Evolutionary conservation across 1,140 invertebrate genomes (phyloP).

Genomic region (Lepidurus apus): DNA sequence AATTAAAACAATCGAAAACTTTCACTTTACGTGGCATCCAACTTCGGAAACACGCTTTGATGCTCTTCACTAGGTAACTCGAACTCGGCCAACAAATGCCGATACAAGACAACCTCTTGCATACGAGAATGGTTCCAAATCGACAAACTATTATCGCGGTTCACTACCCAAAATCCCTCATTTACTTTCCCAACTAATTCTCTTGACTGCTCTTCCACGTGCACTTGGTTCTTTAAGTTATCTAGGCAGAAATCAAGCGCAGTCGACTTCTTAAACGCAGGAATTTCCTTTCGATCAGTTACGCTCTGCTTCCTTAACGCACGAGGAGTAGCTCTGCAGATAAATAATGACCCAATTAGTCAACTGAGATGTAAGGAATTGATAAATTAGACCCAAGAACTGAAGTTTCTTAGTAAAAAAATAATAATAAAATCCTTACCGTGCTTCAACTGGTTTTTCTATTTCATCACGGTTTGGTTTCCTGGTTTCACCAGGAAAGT

Average conservation of each 20-base stretch:
- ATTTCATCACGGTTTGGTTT: no score
- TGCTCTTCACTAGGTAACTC: neutral
- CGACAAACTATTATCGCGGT: neutral
- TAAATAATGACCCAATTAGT: no score
- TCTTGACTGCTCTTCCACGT: neutral
- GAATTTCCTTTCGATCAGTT: no score
- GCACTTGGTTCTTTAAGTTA: neutral
- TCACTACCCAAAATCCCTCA: neutral
- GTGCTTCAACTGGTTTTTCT: no score
- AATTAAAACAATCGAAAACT: neutral
- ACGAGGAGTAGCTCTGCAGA: no score
- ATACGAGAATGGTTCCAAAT: constrained; percentile 1
- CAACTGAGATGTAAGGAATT: no score
- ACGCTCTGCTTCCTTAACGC: no score
- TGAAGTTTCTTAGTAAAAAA: no score
- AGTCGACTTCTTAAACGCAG: neutral
- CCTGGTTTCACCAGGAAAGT: no score
- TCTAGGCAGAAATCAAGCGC: neutral
- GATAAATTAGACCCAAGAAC: no score
- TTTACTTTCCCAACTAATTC: constrained; percentile 38
- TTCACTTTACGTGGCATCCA: neutral
- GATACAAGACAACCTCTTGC: neutral
- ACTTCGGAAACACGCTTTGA: neutral
- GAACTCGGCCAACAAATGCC: neutral
- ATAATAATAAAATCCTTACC: no score